Evolutionary conservation across 2,888 invertebrate genomes (phyloP), one percentile per base, ranked within the genome.

Genomic region (Agrochola macilenta): DNA sequence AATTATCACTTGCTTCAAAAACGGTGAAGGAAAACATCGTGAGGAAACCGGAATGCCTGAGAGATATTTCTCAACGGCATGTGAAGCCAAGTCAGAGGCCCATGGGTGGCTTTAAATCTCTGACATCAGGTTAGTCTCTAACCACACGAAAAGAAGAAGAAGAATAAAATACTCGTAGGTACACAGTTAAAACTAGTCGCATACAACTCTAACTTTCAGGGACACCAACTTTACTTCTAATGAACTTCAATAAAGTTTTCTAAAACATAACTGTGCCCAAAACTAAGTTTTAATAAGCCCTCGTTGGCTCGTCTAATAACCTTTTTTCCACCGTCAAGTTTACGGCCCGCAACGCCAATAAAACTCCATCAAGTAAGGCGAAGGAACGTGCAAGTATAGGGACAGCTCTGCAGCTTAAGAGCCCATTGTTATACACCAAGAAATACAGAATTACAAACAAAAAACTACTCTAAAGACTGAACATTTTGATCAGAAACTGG

Each of bases 291-390:
- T 92, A 92, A 93, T 92, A 93, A 93, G 91, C 89, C 82, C 87
- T 84, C 73, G 87, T 85, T 74, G 79, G 79, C 79, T 87, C 83
- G 87, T 82, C 89, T 95, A 92, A 93, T 93, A 93, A 93, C 88
- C 88, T 93, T 94, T 94, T 93, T 93, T 91, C 88, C 82, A 86
- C 83, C 87, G 88, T 84, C 85, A 93, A 93, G 87, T 94, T 95
- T 93, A 92, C 90, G 91, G 92, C 89, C 91, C 93, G 83, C 92
- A 86, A 89, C 90, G 91, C 92, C 91, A 93, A 95, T 95, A 95
- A 95, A 95, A 94, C 93, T 93, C 92, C 90, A 93, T 93, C 92
- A 91, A 91, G 84, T 81, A 81, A 87, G 83, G 88, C 84, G 73
- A 81, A 86, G 83, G 82, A 89, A 91, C 89, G 91, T 90, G 88